Conservation (phyloP, 2,797 vertebrate genomes). For the Acrossocheilus wenchowensis region DNA sequence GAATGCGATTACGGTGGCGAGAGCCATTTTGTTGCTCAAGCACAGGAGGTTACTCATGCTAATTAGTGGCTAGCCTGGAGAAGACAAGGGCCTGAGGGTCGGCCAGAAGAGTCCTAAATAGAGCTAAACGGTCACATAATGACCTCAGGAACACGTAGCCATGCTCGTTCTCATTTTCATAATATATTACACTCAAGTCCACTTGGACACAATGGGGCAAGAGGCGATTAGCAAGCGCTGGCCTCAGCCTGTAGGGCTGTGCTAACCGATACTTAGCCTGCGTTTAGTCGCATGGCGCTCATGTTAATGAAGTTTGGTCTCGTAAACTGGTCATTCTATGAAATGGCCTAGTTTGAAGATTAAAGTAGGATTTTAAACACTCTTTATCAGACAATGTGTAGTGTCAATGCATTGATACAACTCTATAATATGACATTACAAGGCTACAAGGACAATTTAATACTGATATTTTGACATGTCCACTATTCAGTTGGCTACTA, state of each 20-base stretch:
- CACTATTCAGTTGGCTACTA: not conserved
- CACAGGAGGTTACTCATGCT: constrained; percentile 73
- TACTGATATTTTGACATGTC: not conserved
- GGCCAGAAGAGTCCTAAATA: constrained; percentile 70
- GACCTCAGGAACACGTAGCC: constrained; percentile 67
- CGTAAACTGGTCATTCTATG: not conserved
- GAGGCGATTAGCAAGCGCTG: constrained; percentile 49
- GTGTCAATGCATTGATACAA: not conserved
- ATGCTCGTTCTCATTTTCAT: constrained; percentile 72
- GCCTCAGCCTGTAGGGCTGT: constrained; percentile 33
- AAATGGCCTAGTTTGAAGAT: not conserved
- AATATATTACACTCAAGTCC: constrained; percentile 73
- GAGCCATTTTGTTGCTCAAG: constrained; percentile 65
- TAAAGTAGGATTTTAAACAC: not conserved
- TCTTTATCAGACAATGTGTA: not conserved
- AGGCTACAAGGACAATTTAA: not conserved
- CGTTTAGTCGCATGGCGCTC: not conserved
- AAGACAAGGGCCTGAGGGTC: constrained; percentile 74
- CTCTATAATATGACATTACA: not conserved
- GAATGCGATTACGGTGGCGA: constrained; percentile 73
- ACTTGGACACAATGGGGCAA: constrained; percentile 54
- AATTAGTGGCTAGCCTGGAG: constrained; percentile 78
- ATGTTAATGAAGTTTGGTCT: constrained; percentile 26
- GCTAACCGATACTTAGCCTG: constrained; percentile 46
- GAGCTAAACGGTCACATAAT: constrained; percentile 78